phyloP scores from a whole-genome alignment of 92 coral and sea anemone species.

The Actinernus sp. region DNA sequence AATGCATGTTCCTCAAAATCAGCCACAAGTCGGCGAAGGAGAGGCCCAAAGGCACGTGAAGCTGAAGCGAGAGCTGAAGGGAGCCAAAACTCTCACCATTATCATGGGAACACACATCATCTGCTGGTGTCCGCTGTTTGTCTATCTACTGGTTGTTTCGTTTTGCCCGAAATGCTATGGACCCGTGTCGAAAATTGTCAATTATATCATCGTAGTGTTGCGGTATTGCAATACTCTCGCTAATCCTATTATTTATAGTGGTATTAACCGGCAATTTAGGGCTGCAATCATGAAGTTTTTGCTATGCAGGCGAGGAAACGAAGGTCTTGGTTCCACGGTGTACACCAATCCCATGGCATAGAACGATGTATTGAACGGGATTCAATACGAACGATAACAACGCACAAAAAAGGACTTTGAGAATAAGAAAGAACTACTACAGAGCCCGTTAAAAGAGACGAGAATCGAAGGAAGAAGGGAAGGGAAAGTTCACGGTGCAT shows the following conservation, averaged over 20 bases:
- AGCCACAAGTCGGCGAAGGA: conserved; percentile 3
- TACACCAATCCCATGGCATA: too few relatives aligned
- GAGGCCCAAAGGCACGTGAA: conserved; percentile 15
- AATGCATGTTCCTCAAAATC: conserved; percentile 35
- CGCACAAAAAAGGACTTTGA: too few relatives aligned
- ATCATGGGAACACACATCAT: conserved; percentile 89
- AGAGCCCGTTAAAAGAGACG: too few relatives aligned
- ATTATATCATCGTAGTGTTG: conserved; percentile 62
- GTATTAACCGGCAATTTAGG: conserved; percentile 90
- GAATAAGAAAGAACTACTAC: too few relatives aligned
- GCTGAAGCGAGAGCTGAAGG: conserved; percentile 83
- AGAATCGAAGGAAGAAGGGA: too few relatives aligned
- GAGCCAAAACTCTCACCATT: conserved; percentile 86
- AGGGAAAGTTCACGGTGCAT: too few relatives aligned
- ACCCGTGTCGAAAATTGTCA: conserved; percentile 6
- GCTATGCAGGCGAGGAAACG: conserved; percentile 26
- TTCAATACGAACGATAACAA: too few relatives aligned
- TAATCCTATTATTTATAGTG: conserved; percentile 89
- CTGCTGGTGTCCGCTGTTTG: conserved; percentile 92
- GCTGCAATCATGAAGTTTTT: conserved; percentile 68
- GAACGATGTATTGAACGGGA: too few relatives aligned
- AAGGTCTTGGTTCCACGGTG: conserved; percentile 1
- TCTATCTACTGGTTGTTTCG: conserved; percentile 59
- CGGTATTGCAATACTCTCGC: conserved; percentile 81
- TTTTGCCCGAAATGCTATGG: conserved; percentile 40